These are phyloP conservation scores for Sepioteuthis lessoniana DNA, from an alignment of 2,888 invertebrate species.

Conservation along the genomic window DNA sequence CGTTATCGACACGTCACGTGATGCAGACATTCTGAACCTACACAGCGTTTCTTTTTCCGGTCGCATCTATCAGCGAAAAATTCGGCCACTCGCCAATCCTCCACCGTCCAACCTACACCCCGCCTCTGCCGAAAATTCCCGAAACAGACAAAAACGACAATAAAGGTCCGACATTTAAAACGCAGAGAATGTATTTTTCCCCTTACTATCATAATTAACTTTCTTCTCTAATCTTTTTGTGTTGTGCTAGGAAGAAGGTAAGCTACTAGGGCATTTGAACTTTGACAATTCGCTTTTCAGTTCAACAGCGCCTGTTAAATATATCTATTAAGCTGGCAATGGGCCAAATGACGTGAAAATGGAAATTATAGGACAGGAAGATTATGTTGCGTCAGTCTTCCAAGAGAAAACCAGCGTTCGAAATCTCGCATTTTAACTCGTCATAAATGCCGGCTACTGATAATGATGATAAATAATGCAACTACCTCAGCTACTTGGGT, in stretches of 20 bases:
- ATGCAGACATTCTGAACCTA: background rate
- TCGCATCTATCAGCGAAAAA: background rate
- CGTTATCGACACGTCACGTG: conserved; percentile 23
- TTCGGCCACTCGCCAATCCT: background rate
- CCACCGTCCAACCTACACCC: background rate
- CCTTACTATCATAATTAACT: background rate
- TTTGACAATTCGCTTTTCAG: background rate
- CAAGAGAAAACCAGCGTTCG: too few species aligned
- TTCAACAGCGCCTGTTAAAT: background rate
- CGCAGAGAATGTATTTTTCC: background rate
- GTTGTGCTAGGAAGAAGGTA: background rate
- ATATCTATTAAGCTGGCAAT: background rate
- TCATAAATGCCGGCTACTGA: too few species aligned
- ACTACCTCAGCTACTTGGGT: too few species aligned
- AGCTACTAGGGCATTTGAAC: background rate
- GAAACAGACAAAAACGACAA: background rate
- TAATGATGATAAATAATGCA: too few species aligned
- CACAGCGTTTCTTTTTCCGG: background rate
- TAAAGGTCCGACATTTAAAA: background rate
- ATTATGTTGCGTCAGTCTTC: too few species aligned
- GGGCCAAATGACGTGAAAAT: background rate
- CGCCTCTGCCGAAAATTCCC: background rate
- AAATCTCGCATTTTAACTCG: too few species aligned
- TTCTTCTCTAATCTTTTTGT: conserved; percentile 33
- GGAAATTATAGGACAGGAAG: background rate